Evolutionary conservation across 2,113 vertebrate species (phyloP).

Genomic region (Clarias magur): DNA sequence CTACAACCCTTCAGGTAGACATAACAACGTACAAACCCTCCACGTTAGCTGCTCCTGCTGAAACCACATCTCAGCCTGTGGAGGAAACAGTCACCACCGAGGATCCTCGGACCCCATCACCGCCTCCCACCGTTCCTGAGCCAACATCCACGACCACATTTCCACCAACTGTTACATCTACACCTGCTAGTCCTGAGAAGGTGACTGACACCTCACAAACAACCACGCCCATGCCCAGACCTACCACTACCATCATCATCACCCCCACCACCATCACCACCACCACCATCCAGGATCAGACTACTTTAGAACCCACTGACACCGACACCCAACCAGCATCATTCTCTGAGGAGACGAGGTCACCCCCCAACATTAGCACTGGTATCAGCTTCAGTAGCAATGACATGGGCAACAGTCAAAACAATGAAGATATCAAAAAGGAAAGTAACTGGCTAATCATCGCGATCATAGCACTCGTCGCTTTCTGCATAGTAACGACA

Average conservation of each 20-base stretch:
- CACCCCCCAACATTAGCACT: neutral
- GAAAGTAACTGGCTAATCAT: conserved; percentile 4
- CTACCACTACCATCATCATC: neutral
- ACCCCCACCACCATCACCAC: neutral
- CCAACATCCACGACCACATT: neutral
- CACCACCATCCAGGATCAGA: neutral
- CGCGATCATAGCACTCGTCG: neutral
- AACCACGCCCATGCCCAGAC: neutral
- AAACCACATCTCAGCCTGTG: neutral
- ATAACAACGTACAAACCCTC: neutral
- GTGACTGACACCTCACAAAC: neutral
- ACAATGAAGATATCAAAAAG: neutral
- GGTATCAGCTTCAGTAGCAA: no score
- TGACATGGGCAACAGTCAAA: neutral
- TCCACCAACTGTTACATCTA: neutral
- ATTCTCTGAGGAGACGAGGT: neutral
- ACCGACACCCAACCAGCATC: neutral
- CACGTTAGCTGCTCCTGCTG: neutral
- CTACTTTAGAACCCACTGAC: neutral
- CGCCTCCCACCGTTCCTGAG: neutral
- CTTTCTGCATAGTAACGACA: neutral
- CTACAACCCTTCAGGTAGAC: neutral
- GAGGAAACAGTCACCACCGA: neutral
- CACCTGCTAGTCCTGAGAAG: neutral
- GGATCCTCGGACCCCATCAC: neutral